Evolutionary conservation across 2,888 invertebrate species (phyloP).

Genomic region (Platypus cylindrus): DNA sequence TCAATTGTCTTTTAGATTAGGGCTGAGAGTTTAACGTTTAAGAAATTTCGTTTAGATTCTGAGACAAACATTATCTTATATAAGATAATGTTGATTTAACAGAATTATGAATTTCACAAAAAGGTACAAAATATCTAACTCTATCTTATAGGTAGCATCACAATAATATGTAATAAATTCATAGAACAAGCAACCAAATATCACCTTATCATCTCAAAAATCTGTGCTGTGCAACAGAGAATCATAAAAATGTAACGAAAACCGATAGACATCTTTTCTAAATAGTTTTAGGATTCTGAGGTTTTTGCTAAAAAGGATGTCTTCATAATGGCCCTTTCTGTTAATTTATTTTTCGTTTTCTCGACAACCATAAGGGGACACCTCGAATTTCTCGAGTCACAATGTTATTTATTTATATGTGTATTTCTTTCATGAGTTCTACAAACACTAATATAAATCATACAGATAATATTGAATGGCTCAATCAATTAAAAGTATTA

Average conservation of each 20-base stretch:
- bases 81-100: too few species aligned
- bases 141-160: neutral
- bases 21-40: too few species aligned
- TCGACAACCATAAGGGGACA: neutral
- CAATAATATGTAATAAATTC: slow-evolving; percentile 16
- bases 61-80: too few species aligned
- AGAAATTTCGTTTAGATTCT: too few species aligned
- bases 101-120: too few species aligned
- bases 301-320: slow-evolving; percentile 5
- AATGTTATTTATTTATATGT: too few species aligned
- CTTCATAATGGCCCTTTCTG: neutral
- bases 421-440: slow-evolving; percentile 1
- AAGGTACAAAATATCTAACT: too few species aligned
- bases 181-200: slow-evolving; percentile 16
- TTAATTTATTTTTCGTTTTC: neutral
- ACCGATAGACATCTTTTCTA: slow-evolving; percentile 13
- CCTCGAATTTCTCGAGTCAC: too few species aligned
- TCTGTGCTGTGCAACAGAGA: slow-evolving; percentile 13
- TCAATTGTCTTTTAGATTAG: too few species aligned
- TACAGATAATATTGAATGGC: too few species aligned
- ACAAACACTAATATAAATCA: too few species aligned
- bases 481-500: slow-evolving; percentile 9
- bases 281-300: slow-evolving; percentile 4
- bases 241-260: slow-evolving; percentile 18
- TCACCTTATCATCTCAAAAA: slow-evolving; percentile 13